Conservation (phyloP, 2,797 vertebrate genomes). For the Micropoecilia bifurca region DNA sequence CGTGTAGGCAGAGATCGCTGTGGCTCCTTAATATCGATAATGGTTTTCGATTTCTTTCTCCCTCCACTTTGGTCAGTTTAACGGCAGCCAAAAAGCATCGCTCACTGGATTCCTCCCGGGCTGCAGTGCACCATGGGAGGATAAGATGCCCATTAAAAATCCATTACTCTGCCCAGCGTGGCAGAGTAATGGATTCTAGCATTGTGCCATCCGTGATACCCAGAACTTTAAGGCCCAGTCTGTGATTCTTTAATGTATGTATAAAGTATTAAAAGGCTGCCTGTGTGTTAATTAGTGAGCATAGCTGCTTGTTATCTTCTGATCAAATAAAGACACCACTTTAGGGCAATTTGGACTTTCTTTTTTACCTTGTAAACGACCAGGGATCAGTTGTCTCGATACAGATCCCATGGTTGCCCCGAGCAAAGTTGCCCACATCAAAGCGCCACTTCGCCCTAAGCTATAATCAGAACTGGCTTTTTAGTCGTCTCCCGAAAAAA, state of each 20-base stretch:
- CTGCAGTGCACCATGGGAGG: slow-evolving; percentile 26
- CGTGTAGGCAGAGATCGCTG: neutral
- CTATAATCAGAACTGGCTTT: slow-evolving; percentile 41
- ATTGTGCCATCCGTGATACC: neutral
- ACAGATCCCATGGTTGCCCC: slow-evolving; percentile 2
- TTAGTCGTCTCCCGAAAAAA: slow-evolving; percentile 20
- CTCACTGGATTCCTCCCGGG: slow-evolving; percentile 25
- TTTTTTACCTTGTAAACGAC: neutral
- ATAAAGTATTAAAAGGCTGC: neutral
- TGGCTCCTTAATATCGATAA: slow-evolving; percentile 19
- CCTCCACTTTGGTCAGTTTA: slow-evolving; percentile 37
- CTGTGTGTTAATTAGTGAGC: neutral
- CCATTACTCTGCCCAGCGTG: slow-evolving; percentile 26
- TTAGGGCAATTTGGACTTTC: neutral
- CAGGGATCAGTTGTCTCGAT: slow-evolving; percentile 3
- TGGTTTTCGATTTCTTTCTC: slow-evolving; percentile 34
- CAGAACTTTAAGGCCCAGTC: slow-evolving; percentile 11
- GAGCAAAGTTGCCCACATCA: slow-evolving; percentile 15
- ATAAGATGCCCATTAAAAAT: slow-evolving; percentile 41
- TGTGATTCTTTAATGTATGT: slow-evolving; percentile 5
- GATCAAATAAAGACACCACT: neutral
- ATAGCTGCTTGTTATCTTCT: neutral
- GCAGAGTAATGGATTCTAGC: neutral
- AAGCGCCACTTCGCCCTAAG: slow-evolving; percentile 25
- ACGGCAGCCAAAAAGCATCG: slow-evolving; percentile 39